phyloP scores from a whole-genome alignment of 2,797 vertebrate species.

The Enteromius treurensis region DNA sequence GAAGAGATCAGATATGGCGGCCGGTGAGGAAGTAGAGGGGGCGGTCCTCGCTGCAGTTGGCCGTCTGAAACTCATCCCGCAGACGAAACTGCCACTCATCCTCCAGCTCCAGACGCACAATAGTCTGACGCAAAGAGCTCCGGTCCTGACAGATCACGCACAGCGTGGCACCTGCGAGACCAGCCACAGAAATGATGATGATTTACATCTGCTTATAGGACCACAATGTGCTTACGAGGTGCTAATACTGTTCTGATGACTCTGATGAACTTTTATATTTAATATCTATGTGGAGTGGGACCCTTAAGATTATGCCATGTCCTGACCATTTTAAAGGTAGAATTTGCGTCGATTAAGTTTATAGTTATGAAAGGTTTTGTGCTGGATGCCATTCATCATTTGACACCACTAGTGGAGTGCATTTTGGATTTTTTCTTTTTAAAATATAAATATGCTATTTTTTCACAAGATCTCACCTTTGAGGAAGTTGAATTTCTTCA shows the following conservation, averaged over 20 bases:
- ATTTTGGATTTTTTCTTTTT: neutral
- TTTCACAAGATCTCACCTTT: conserved; percentile 82
- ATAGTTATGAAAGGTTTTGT: neutral
- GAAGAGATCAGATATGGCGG: conserved; percentile 84
- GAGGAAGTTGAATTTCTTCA: conserved; percentile 93
- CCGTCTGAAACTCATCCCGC: conserved; percentile 97
- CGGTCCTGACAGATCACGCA: conserved; percentile 98
- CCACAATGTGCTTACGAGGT: neutral
- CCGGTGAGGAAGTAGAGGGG: conserved; percentile 97
- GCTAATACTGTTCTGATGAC: neutral
- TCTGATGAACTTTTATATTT: neutral
- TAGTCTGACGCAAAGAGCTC: conserved; percentile 94
- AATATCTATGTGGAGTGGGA: neutral
- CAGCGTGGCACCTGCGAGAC: conserved; percentile 88
- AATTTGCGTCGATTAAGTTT: neutral
- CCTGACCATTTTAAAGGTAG: neutral
- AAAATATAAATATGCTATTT: neutral
- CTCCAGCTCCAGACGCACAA: conserved; percentile 93
- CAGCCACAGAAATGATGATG: neutral
- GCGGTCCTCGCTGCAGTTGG: conserved; percentile 93
- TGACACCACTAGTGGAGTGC: neutral
- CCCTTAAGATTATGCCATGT: neutral
- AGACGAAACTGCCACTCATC: conserved; percentile 99
- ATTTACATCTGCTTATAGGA: neutral
- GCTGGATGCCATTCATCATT: neutral